Evolutionary conservation across 2,888 invertebrate species (phyloP), one percentile per base, ranked within the genome.

Genomic region (Xanthia togata): DNA sequence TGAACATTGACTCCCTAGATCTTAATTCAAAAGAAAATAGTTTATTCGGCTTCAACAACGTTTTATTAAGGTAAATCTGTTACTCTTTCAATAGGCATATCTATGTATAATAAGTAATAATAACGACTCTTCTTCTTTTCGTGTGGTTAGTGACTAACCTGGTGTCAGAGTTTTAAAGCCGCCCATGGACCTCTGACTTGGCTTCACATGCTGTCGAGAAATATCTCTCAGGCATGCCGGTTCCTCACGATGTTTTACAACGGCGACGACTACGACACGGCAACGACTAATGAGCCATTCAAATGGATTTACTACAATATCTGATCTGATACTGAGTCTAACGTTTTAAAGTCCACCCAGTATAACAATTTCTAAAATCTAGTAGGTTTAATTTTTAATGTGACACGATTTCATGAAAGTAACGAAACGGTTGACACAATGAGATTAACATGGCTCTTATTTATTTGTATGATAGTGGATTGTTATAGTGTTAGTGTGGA

Each of bases 401-500:
- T 55, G 26, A 47, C 47, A 23, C 31, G 23, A n/a, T 50, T 63
- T 47, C 20, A 41, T 57, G 41, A 14, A 41, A 8, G 3, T 26
- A 31, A 20, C 17, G 6, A 50, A 69, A 69, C 17, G 47, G 47
- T 64, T 57, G 4, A 31, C 17, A 65, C 50, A n/a, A 86, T 87
- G 84, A 76, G 70, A 64, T 41, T 70, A 59, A 38, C 53, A 8
- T 73, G 31, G 47, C 12, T 77, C 11, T 70, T 85, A 53, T 71
- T 84, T 67, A 44, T 72, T 63, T 73, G 83, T 50, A 50, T 87
- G 5, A 81, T 89, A 74, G 31, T 67, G 41, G 53, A 77, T 47
- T 88, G 86, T 82, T 70, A 79, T 70, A 68, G 84, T 72, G 83
- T 93, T 26, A 87, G 90, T 76, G 79, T 89, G 60, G 93, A 93